These are phyloP conservation scores for Phaedon cochleariae DNA, from an alignment of 2,888 invertebrate genomes.

Conservation along the genomic window DNA sequence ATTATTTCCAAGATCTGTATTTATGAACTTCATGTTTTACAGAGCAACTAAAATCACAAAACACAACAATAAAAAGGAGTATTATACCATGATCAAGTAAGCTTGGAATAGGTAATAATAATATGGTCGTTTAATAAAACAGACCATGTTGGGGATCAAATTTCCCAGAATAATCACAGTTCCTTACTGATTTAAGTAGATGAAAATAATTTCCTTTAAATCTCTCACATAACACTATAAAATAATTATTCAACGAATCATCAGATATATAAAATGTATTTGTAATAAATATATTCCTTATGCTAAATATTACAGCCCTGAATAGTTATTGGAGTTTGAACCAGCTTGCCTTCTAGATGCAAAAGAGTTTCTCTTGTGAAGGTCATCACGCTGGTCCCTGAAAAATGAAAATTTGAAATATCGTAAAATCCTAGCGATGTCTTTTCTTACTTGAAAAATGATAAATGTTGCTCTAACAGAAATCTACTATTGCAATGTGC, in stretches of 20 bases:
- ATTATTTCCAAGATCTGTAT: no score
- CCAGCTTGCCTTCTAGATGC: slow-evolving; percentile 49
- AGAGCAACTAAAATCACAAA: no score
- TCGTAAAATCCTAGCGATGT: slow-evolving; percentile 2
- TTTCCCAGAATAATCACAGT: no score
- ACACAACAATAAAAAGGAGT: no score
- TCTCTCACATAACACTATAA: neutral
- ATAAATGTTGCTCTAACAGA: slow-evolving; percentile 80
- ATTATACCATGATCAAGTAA: no score
- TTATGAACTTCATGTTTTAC: no score
- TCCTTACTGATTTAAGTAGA: neutral
- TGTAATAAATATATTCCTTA: slow-evolving; percentile 17
- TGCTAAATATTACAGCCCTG: slow-evolving; percentile 54
- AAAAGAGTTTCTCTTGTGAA: slow-evolving; percentile 51
- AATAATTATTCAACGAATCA: neutral
- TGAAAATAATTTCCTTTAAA: neutral
- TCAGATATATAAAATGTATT: slow-evolving; percentile 6
- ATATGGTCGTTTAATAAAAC: no score
- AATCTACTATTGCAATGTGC: slow-evolving; percentile 79
- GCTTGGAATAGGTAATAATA: no score
- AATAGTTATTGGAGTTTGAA: slow-evolving; percentile 53
- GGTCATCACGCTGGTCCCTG: slow-evolving; percentile 56
- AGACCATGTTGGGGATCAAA: no score
- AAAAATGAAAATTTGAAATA: slow-evolving; percentile 32
- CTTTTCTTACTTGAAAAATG: slow-evolving; percentile 82